Conservation (phyloP, 2,888 invertebrate species). For the Nephrocerus scutellatus region DNA sequence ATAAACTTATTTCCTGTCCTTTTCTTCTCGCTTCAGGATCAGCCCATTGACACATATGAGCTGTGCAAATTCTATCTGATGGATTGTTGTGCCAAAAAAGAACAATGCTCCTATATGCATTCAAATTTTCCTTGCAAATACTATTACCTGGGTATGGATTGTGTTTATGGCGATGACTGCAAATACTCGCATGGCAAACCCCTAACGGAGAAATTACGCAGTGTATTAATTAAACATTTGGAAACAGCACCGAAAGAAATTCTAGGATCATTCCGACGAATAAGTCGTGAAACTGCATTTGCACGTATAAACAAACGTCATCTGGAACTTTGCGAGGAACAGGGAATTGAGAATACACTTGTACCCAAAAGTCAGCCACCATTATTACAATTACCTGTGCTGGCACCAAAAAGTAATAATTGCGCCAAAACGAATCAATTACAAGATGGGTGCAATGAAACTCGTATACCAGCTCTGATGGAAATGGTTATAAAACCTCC, state of each 20-base stretch:
- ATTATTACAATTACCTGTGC: constrained; percentile 12
- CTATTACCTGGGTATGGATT: constrained; percentile 87
- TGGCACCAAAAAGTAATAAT: constrained; percentile 19
- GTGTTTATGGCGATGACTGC: constrained; percentile 76
- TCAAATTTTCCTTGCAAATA: constrained; percentile 96
- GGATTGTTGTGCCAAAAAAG: constrained; percentile 90
- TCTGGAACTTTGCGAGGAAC: constrained; percentile 48
- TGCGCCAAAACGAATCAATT: constrained; percentile 19
- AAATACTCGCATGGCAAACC: constrained; percentile 89
- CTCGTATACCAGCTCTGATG: constrained; percentile 43
- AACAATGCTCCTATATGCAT: constrained; percentile 94
- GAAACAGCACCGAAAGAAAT: constrained; percentile 89
- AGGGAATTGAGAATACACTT: constrained; percentile 40
- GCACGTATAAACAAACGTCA: constrained; percentile 50
- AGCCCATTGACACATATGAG: too few relatives aligned
- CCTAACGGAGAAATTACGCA: constrained; percentile 69
- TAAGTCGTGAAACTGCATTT: constrained; percentile 69
- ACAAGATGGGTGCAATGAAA: constrained; percentile 6
- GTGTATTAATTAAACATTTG: constrained; percentile 64
- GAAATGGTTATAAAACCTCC: constrained; percentile 45
- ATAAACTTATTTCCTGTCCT: too few relatives aligned
- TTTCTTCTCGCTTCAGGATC: too few relatives aligned
- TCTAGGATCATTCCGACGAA: constrained; percentile 78
- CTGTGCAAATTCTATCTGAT: constrained; percentile 94
- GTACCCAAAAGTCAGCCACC: constrained; percentile 20